Conservation (phyloP, 2,797 vertebrate species). For the Pipistrellus nathusii region DNA sequence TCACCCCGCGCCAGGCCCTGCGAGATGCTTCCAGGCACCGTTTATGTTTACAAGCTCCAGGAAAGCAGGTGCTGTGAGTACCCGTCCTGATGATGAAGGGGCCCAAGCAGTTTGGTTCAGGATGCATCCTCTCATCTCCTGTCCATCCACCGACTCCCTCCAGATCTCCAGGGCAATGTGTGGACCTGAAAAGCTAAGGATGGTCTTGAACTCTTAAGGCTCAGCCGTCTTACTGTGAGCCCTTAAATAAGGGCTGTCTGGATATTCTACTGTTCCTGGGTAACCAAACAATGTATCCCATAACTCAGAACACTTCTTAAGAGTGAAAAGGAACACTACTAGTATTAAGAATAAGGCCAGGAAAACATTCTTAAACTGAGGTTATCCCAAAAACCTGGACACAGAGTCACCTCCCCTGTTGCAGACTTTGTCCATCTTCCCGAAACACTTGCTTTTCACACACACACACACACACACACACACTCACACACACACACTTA, state of each 20-base stretch:
- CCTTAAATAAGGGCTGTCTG: background rate
- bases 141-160: accelerated
- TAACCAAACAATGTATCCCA: background rate
- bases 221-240: background rate
- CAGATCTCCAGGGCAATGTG: background rate
- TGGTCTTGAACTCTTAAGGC: background rate
- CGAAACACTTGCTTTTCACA: background rate
- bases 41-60: background rate
- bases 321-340: background rate
- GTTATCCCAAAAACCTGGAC: background rate
- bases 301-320: background rate
- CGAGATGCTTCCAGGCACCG: background rate
- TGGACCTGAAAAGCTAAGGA: background rate
- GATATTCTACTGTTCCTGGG: background rate
- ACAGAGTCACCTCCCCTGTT: background rate
- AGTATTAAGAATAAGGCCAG: background rate
- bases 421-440: background rate
- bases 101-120: background rate
- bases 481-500: background rate
- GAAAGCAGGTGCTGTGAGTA: background rate
- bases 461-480: too few species aligned
- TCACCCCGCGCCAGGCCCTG: background rate
- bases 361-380: background rate
- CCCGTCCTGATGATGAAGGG: background rate
- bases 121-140: background rate